Percentiles rank a stretch among this genome's conserved stretches.
phyloP scores from a whole-genome alignment of 2,113 vertebrate genomes.

The Asarcornis scutulata region DNA sequence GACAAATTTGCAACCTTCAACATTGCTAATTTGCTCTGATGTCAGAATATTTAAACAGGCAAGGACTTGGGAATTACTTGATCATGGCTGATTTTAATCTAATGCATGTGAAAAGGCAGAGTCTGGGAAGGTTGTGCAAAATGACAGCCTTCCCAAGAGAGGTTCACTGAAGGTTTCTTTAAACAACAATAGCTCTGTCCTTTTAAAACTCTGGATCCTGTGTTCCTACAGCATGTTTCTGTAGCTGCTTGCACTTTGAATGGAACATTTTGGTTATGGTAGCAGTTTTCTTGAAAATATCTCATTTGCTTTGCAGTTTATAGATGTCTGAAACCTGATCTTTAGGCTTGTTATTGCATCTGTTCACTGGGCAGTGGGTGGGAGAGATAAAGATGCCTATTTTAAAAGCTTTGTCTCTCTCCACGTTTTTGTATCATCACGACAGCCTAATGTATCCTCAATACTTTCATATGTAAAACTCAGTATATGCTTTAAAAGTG shows the following conservation, averaged over 20 bases:
- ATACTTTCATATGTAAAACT: slow-evolving; percentile 37
- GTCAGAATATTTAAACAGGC: slow-evolving; percentile 85
- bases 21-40: slow-evolving; percentile 86
- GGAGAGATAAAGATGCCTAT: slow-evolving; percentile 18
- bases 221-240: slow-evolving; percentile 24
- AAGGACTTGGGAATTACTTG: slow-evolving; percentile 81
- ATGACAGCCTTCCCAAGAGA: slow-evolving; percentile 79
- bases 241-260: slow-evolving; percentile 8
- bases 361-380: background rate
- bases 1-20: slow-evolving; percentile 81
- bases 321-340: background rate
- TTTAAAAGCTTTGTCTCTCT: slow-evolving; percentile 45
- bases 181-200: slow-evolving; percentile 72
- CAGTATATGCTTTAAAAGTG: slow-evolving; percentile 22
- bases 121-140: slow-evolving; percentile 71
- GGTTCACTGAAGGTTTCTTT: slow-evolving; percentile 72
- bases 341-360: background rate
- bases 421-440: background rate
- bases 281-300: slow-evolving; percentile 19
- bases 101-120: slow-evolving; percentile 77
- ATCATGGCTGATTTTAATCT: slow-evolving; percentile 81
- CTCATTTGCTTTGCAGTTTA: slow-evolving; percentile 35
- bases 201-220: slow-evolving; percentile 56
- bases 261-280: slow-evolving; percentile 9
- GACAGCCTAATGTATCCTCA: slow-evolving; percentile 38